phyloP scores from a whole-genome alignment of 64 coral and sea anemone genomes.

The Porites lutea region DNA sequence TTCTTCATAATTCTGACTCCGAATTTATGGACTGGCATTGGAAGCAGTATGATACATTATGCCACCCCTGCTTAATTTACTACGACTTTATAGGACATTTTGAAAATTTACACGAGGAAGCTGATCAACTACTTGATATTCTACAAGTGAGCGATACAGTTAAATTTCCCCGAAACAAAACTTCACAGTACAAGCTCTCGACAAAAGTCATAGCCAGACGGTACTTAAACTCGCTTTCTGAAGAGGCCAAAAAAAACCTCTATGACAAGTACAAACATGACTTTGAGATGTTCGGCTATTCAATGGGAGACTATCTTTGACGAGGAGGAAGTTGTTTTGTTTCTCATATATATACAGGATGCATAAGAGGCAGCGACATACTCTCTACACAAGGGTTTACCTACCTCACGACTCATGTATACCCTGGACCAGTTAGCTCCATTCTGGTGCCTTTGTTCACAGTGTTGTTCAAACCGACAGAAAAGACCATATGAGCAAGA shows the following conservation, averaged over 20 bases:
- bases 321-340: not conserved
- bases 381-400: not conserved
- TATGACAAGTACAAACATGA: conserved; percentile 86
- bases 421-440: too few species aligned
- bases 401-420: too few species aligned
- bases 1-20: conserved; percentile 66
- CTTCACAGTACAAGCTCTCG: conserved; percentile 71
- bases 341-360: not conserved
- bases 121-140: conserved; percentile 61
- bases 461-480: too few species aligned
- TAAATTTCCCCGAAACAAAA: conserved; percentile 85
- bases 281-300: conserved; percentile 97
- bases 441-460: too few species aligned
- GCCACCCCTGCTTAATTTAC: conserved; percentile 90
- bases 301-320: conserved; percentile 68
- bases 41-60: conserved; percentile 83
- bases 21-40: conserved; percentile 91
- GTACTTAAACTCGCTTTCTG: conserved; percentile 74
- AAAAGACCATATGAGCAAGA: too few species aligned
- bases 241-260: conserved; percentile 68
- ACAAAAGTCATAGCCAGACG: conserved; percentile 71
- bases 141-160: conserved; percentile 70
- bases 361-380: not conserved
- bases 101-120: conserved; percentile 82
- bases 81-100: conserved; percentile 97